phyloP scores from a whole-genome alignment of 2,113 vertebrate species.

The Peromyscus polionotus region DNA sequence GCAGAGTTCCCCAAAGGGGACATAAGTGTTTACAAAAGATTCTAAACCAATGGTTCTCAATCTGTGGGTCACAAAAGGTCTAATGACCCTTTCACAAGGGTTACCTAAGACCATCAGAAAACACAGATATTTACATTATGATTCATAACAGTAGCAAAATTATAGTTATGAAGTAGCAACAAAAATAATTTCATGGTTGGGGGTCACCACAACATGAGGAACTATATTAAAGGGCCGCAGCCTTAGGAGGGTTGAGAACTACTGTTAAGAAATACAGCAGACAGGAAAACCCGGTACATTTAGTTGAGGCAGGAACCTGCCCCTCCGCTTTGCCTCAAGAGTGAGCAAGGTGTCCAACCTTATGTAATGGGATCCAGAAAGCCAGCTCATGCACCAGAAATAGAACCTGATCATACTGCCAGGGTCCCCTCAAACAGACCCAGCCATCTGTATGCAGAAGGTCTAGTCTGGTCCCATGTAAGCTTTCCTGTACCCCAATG shows the following conservation, averaged over 20 bases:
- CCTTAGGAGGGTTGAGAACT: neutral
- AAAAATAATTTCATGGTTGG: neutral
- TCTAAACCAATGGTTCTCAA: neutral
- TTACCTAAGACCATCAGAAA: neutral
- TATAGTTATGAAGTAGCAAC: neutral
- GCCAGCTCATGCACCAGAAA: too few relatives aligned
- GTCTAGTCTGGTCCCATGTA: too few relatives aligned
- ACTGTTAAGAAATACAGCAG: neutral
- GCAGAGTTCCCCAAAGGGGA: neutral
- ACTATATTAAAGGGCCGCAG: neutral
- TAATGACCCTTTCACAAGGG: neutral
- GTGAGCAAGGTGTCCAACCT: too few relatives aligned
- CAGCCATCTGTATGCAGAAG: too few relatives aligned
- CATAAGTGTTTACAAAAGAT: neutral
- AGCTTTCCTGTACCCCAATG: too few relatives aligned
- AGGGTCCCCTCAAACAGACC: too few relatives aligned
- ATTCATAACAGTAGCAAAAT: neutral
- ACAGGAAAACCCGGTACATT: too few relatives aligned
- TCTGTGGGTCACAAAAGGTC: rapidly evolving
- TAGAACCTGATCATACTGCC: too few relatives aligned
- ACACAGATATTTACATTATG: neutral
- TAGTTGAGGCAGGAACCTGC: too few relatives aligned
- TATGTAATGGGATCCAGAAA: too few relatives aligned
- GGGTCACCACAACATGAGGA: neutral
- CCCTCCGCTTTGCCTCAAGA: too few relatives aligned